A percentile compares a stretch with the other conserved stretches of the same genome.
Evolutionary conservation across 2,888 invertebrate genomes (phyloP).

Genomic region (Drosophila pseudotalamancana): DNA sequence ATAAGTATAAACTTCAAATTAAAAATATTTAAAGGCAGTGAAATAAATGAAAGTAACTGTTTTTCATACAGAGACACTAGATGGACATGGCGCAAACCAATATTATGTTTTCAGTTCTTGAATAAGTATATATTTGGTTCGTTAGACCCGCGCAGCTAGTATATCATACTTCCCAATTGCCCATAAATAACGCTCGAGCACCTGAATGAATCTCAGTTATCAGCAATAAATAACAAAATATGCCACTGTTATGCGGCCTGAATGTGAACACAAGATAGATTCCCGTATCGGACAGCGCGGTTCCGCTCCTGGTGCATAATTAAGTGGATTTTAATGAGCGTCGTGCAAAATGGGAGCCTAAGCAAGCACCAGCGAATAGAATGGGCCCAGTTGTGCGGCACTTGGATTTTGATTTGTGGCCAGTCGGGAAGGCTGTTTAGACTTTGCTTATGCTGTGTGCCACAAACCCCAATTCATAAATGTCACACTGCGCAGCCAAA

Average conservation of each 20-base stretch:
- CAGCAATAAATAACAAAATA: constrained; percentile 68
- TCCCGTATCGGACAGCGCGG: not conserved
- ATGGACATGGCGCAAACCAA: too few relatives aligned
- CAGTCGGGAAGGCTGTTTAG: constrained; percentile 49
- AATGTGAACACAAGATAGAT: constrained; percentile 19
- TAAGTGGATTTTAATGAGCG: constrained; percentile 77
- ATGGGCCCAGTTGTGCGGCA: constrained; percentile 21
- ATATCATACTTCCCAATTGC: constrained; percentile 16
- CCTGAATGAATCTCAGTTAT: constrained; percentile 67
- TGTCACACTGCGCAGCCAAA: constrained; percentile 46
- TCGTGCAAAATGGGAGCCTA: constrained; percentile 9
- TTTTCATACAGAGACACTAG: too few relatives aligned
- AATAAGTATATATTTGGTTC: too few relatives aligned
- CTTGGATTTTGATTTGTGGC: constrained; percentile 60
- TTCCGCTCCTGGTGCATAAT: constrained; percentile 50
- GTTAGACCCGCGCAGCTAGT: constrained; percentile 9
- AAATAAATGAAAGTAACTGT: too few relatives aligned
- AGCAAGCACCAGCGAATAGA: constrained; percentile 2
- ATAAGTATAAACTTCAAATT: too few relatives aligned
- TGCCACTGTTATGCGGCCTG: constrained; percentile 34
- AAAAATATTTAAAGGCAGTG: too few relatives aligned
- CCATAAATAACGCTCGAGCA: constrained; percentile 39
- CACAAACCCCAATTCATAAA: constrained; percentile 60
- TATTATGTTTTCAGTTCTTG: too few relatives aligned
- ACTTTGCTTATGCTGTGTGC: constrained; percentile 53